Evolutionary conservation across 1,140 invertebrate species (phyloP).

Genomic region (Zelostemma sp.): DNA sequence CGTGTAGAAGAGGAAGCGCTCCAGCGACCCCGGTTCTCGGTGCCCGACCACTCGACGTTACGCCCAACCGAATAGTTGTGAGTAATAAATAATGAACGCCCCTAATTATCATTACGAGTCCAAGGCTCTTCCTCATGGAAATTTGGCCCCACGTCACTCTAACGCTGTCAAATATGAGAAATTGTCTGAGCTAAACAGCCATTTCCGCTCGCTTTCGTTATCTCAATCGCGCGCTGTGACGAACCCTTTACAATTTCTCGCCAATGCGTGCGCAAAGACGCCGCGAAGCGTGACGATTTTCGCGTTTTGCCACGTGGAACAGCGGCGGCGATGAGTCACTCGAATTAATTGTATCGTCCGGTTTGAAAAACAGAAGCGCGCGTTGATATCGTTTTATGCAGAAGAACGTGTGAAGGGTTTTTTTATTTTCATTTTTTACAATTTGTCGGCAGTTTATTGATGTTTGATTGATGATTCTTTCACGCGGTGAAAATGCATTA

Average conservation of each 20-base stretch:
- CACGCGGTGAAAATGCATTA: neutral
- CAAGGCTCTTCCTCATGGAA: neutral
- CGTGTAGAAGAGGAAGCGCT: slow-evolving; percentile 86
- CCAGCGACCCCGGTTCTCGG: slow-evolving; percentile 85
- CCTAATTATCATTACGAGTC: neutral
- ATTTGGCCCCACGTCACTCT: neutral
- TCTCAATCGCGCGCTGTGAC: slow-evolving; percentile 9
- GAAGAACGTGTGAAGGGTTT: too few relatives aligned
- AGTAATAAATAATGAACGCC: slow-evolving; percentile 59
- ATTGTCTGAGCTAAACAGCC: slow-evolving; percentile 23
- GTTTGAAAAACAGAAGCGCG: too few relatives aligned
- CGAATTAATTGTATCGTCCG: too few relatives aligned
- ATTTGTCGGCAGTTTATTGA: too few relatives aligned
- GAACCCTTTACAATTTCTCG: neutral
- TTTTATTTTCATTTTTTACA: too few relatives aligned
- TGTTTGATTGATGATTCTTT: too few relatives aligned
- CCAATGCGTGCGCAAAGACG: too few relatives aligned
- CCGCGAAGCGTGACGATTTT: too few relatives aligned
- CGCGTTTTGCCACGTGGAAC: too few relatives aligned
- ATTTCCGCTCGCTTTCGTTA: slow-evolving; percentile 20
- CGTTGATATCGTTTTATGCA: too few relatives aligned
- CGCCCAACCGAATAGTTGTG: slow-evolving; percentile 79
- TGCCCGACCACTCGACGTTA: slow-evolving; percentile 74
- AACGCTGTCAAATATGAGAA: slow-evolving; percentile 22
- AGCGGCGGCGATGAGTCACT: too few relatives aligned